Evolutionary conservation across 2,797 vertebrate genomes (phyloP), one percentile per base, ranked within the genome.

Genomic region (Echiichthys vipera): DNA sequence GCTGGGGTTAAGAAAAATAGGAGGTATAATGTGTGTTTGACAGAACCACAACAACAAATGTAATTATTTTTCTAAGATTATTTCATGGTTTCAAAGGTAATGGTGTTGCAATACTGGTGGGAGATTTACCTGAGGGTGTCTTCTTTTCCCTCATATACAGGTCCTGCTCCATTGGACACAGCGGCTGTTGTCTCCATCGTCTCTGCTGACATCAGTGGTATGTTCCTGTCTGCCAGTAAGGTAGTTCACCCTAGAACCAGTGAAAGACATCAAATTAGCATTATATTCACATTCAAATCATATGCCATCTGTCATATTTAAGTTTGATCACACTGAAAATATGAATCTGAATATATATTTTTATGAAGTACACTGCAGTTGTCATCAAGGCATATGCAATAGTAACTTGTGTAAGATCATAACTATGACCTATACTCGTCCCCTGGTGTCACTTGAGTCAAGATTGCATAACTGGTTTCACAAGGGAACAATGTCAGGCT

Each of bases 111-210:
- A 29, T 17, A 50, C 2, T 2, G 0, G 8, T 22, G 17, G 20
- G 2, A 27, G 2, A 47, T 59, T 72, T 83, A 94, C 94, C 92
- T 78, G 63, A 92, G 85, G 11, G 29, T 25, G 1, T 74, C 70
- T 15, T 91, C 88, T 53, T 78, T 84, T 17, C 82, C 81, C n/a
- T 89, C 89, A 74, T 92, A 72, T 1, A 75, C 73, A 20, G 80
- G 71, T 15, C 62, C 83, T 3, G 43, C 80, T 67, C 92, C 91
- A 45, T 92, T 92, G 49, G 88, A 69, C 42, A 74, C 46, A 32
- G 10, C 76, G 3, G 58, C 63, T 65, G 55, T 70, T 15, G 82
- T 77, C 49, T 91, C 92, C 91, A 91, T 93, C 45, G 78, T 91
- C 46, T 89, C 81, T 58, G 56, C 29, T 71, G 83, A 84, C 65